Percentiles rank a stretch among this genome's conserved stretches.
Conservation (phyloP, 2,113 vertebrate genomes). For the Siniperca knerii region DNA sequence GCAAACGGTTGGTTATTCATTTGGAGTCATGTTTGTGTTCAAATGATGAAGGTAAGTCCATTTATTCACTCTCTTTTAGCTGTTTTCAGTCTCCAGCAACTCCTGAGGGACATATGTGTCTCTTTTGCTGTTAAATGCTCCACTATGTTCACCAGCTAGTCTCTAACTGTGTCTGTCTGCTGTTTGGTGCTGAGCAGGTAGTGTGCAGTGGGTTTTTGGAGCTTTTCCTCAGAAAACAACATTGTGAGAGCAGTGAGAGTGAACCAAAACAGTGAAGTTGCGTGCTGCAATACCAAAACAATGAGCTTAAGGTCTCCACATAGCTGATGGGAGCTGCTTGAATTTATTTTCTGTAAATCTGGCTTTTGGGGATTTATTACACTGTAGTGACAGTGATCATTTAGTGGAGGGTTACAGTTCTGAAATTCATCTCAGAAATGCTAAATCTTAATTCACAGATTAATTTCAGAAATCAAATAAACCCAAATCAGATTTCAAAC, state of each 20-base stretch:
- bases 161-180: not conserved
- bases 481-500: too few relatives aligned
- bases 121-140: not conserved
- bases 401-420: not conserved
- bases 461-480: too few relatives aligned
- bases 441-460: too few relatives aligned
- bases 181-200: not conserved
- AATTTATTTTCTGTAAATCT: not conserved
- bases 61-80: too few relatives aligned
- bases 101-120: not conserved
- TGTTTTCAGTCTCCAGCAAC: not conserved
- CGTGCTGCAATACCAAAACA: not conserved
- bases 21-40: too few relatives aligned
- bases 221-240: too few relatives aligned
- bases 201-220: not conserved
- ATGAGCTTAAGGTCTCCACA: too few relatives aligned
- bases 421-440: too few relatives aligned
- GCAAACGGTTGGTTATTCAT: not conserved
- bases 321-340: not conserved
- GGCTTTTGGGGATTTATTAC: not conserved
- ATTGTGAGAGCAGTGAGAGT: too few relatives aligned
- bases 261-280: too few relatives aligned
- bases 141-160: not conserved
- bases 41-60: too few relatives aligned
- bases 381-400: not conserved